Base-by-base conservation (phyloP, 2,888 invertebrate species). In the Mamestra brassicae region DNA sequence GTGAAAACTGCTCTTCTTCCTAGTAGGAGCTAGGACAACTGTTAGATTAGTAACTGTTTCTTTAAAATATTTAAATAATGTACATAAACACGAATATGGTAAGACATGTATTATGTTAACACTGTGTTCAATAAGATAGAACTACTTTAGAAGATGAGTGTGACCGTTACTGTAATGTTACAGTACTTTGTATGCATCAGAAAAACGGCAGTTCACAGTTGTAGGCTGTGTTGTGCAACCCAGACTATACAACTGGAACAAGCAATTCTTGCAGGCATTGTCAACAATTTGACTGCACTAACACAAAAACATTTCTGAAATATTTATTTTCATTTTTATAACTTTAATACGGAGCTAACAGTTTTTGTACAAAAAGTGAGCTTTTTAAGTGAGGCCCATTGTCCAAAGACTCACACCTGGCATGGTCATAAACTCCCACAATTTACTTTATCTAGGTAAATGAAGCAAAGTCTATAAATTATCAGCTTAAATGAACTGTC, bases 111-210 rank as follows among this genome's bases (percentile, higher is more conserved):
- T 26, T 26, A 26, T 26, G 26, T 26, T 26, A 26, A 26, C 26
- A 26, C 26, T 26, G 26, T 26, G 26, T 26, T 26, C 1, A 26
- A 26, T 26, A 26, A 26, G 26, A 26, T 26, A 26, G 26, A 26
- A 26, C 26, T 26, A 26, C 26, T 26, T 26, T 26, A 26, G 26
- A 26, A 26, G 26, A 26, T 26, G 26, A 26, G 26, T 42, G 58
- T 45, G 36, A 54, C 26, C 15, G 34, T 13, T 50, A 45, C 10
- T 52, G 10, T 45, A 50, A 50, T 13, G n/a, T 42, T 15, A 26
- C 4, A 69, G 42, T 60, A 34, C 11, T 74, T 72, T 73, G n/a
- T 57, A 60, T 60, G 73, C 50, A 50, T 15, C 73, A 58, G 58
- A 50, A 15, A 42, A n/a, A 58, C 13, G 6, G 13, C 34, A 54